Conservation (phyloP, 1,140 invertebrate genomes). For the Sitobion miscanthi region DNA sequence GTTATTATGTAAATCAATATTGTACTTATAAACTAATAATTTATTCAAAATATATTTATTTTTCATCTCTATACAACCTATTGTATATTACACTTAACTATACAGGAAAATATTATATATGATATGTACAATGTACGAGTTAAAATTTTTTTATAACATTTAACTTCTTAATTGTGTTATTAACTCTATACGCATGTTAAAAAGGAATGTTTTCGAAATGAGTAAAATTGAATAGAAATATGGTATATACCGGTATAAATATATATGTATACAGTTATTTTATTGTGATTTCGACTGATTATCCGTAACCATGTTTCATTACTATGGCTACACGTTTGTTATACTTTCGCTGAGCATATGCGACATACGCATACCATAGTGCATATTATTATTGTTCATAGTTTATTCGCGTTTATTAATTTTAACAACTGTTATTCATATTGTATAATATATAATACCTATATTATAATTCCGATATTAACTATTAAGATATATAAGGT, state of each 20-base stretch:
- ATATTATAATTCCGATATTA: neutral
- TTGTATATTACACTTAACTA: too few relatives aligned
- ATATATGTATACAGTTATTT: neutral
- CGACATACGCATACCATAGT: too few relatives aligned
- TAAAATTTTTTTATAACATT: neutral
- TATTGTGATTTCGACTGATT: neutral
- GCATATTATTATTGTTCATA: neutral
- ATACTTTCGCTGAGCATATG: neutral
- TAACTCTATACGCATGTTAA: neutral
- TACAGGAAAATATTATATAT: neutral
- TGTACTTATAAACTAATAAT: too few relatives aligned
- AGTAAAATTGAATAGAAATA: neutral
- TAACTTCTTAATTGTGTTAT: neutral
- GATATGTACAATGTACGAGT: too few relatives aligned
- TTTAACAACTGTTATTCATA: neutral
- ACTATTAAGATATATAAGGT: conserved; percentile 14
- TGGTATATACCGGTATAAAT: neutral
- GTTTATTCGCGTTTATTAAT: neutral
- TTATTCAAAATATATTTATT: too few relatives aligned
- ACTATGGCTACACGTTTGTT: conserved; percentile 26
- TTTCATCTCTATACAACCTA: too few relatives aligned
- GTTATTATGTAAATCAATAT: neutral
- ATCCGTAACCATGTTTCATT: neutral
- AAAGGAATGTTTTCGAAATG: neutral
- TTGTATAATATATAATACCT: neutral